Percentiles rank a stretch among this genome's conserved stretches.
phyloP scores from a whole-genome alignment of 2,888 invertebrate species.

The Drosophila pseudotakahashii region DNA sequence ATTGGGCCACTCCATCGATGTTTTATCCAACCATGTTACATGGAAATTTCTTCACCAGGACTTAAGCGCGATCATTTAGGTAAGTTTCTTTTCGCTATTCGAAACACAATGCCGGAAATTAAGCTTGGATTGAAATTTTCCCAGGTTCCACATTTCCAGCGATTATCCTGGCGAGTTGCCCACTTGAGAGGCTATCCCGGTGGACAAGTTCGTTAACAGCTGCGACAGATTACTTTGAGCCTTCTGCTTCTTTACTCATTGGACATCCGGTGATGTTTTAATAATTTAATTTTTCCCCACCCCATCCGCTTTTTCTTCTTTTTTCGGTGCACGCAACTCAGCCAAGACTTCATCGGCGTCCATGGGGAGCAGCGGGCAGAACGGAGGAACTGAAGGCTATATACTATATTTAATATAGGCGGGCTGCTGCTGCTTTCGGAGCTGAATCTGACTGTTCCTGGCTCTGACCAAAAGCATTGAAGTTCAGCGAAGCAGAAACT shows the following conservation, averaged over 20 bases:
- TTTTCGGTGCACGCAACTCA: conserved; percentile 31
- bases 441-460: conserved; percentile 39
- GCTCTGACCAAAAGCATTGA: conserved; percentile 61
- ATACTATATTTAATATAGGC: conserved; percentile 18
- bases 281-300: conserved; percentile 68
- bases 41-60: no score
- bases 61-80: background rate
- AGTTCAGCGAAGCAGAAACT: conserved; percentile 70
- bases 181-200: conserved; percentile 7
- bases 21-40: no score
- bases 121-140: conserved; percentile 37
- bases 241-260: conserved; percentile 59
- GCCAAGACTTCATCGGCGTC: conserved; percentile 33
- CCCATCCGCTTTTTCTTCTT: conserved; percentile 7
- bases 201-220: conserved; percentile 38
- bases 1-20: no score
- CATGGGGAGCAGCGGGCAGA: conserved; percentile 27
- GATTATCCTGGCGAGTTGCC: conserved; percentile 32
- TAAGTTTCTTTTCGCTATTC: background rate
- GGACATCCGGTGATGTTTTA: conserved; percentile 76
- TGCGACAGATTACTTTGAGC: conserved; percentile 59
- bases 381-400: conserved; percentile 12
- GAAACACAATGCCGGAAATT: conserved; percentile 58
- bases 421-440: conserved; percentile 11
- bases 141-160: conserved; percentile 16